Base-by-base conservation (phyloP, 92 coral and sea anemone genomes). In the Actinostola sp. region DNA sequence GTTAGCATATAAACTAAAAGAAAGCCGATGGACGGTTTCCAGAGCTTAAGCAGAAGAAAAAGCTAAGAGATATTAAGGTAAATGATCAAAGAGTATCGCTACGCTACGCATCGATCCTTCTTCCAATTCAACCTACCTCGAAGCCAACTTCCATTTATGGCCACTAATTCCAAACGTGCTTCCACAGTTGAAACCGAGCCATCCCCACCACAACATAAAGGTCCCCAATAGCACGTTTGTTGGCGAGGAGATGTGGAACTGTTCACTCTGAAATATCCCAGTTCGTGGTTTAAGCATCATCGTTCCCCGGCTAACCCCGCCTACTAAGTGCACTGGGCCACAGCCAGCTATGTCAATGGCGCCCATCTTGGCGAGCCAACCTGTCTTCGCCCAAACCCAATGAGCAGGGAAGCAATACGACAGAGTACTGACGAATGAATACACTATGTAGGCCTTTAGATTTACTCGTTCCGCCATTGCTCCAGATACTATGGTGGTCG, bases 181-280 rank as follows among this genome's bases (percentile, higher is more conserved):
- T 17, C 93, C 93, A 66, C 90, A 91, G 73, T 91, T 88, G 66
- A 91, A 87, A 0, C 90, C 90, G 13, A 87, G 89, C 92, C 92
- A 91, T 19, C 89, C 90, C 92, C 89, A 83, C 90, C 97, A 90
- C 76, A 90, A 28, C 96, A 90, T 90, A 44, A 90, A 90, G 24
- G 92, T 83, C 5, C 96, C 96, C 24, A 90, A 82, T 53, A 90
- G 61, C 28, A 84, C 97, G 60, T 88, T 84, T 3, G 90, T 91
- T 0, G 92, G 97, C 0, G 97, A 91, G 0, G 90, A 92, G 90
- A 84, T 87, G 10, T 20, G 25, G 31, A 73, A 76, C 31, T 76
- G 54, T 26, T 84, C 32, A 31, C 72, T 81, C 38, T 87, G 88
- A 78, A 80, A 88, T 61, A 71, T 73, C 30, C 85, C 89, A 8